Conservation (phyloP, 2,113 vertebrate species). For the Etia nguti region DNA sequence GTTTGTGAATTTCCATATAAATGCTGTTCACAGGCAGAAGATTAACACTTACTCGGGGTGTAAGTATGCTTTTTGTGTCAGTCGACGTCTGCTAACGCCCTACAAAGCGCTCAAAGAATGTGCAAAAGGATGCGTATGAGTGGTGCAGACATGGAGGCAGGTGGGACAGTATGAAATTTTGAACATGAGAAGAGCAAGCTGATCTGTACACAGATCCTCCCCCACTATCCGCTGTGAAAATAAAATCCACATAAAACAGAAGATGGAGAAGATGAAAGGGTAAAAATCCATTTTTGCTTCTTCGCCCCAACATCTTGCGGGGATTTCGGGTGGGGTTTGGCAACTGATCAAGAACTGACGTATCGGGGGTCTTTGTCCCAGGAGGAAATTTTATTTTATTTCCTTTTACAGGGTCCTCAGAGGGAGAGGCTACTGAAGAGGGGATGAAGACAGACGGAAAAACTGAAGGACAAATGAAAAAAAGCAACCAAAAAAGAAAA, state of each 20-base stretch:
- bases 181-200: conserved; percentile 4
- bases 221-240: background rate
- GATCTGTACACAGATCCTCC: conserved; percentile 10
- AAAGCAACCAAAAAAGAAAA: background rate
- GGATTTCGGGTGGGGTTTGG: background rate
- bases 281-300: background rate
- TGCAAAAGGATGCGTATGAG: background rate
- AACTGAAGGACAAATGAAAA: background rate
- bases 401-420: conserved; percentile 8
- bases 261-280: background rate
- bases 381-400: background rate
- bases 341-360: background rate
- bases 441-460: background rate
- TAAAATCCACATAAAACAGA: conserved; percentile 1
- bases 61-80: background rate
- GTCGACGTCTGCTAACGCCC: background rate
- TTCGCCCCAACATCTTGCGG: background rate
- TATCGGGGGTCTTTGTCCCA: background rate
- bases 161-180: conserved; percentile 1
- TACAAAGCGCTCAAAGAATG: background rate
- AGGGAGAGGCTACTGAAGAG: conserved; percentile 1
- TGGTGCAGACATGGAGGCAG: background rate
- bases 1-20: conserved; percentile 11
- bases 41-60: background rate
- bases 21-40: background rate